Evolutionary conservation across 2,797 vertebrate species (phyloP).

Genomic region (Acridotheres tristis): DNA sequence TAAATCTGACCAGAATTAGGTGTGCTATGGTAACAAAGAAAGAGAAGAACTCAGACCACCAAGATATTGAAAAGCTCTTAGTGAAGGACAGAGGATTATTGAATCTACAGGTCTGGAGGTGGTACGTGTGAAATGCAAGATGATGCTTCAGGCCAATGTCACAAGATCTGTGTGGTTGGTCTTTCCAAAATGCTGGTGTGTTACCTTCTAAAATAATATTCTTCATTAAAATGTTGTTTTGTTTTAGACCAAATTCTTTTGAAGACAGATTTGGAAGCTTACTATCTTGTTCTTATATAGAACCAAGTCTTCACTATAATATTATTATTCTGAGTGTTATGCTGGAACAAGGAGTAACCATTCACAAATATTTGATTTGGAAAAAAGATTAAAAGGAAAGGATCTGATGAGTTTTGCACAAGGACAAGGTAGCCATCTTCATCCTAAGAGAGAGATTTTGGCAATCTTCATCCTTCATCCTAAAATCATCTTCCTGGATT

Average conservation of each 20-base stretch:
- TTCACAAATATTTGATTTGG: not conserved
- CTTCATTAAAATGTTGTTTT: not conserved
- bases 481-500: not conserved
- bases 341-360: not conserved
- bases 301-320: not conserved
- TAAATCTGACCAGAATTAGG: not conserved
- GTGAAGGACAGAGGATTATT: not conserved
- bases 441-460: not conserved
- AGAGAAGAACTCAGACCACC: not conserved
- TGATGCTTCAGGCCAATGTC: not conserved
- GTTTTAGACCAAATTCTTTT: not conserved
- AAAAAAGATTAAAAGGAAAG: not conserved
- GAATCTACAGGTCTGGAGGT: not conserved
- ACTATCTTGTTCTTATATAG: not conserved
- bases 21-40: not conserved
- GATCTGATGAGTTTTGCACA: not conserved
- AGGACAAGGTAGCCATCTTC: not conserved
- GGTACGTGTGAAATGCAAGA: not conserved
- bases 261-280: not conserved
- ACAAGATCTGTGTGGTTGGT: not conserved
- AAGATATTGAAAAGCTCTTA: not conserved
- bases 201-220: not conserved
- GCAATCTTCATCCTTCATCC: not conserved
- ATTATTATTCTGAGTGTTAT: not conserved
- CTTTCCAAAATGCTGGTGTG: not conserved